Conservation (phyloP, 2,888 invertebrate species). For the Prionchulus punctatus region DNA sequence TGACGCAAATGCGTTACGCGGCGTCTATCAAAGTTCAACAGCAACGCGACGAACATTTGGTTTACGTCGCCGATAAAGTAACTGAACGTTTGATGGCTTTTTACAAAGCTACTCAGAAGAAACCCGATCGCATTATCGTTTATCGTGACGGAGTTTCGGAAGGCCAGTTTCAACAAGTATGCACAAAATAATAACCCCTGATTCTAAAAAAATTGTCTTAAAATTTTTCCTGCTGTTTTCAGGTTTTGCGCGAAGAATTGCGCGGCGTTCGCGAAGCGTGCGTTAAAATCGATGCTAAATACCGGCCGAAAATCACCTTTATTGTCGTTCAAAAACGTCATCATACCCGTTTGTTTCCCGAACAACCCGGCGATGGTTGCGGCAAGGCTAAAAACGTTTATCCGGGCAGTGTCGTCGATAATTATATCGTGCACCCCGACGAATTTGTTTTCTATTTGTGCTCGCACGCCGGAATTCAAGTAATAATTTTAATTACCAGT, state of each 20-base stretch:
- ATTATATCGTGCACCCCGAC: conserved; percentile 16
- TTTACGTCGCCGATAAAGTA: conserved; percentile 9
- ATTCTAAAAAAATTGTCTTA: not conserved
- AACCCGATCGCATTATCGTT: conserved; percentile 20
- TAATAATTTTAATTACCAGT: too few relatives aligned
- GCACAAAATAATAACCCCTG: not conserved
- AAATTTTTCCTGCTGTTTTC: not conserved
- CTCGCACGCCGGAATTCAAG: conserved; percentile 20
- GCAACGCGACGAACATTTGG: conserved; percentile 19
- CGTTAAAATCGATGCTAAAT: conserved; percentile 4
- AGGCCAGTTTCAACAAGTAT: conserved; percentile 16
- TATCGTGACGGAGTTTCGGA: conserved; percentile 23
- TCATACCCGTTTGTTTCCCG: conserved; percentile 18
- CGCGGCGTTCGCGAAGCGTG: conserved; percentile 15
- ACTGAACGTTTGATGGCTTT: conserved; percentile 11
- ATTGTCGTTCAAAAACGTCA: conserved; percentile 25
- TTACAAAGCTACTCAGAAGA: conserved; percentile 5
- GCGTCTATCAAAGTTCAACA: conserved; percentile 57
- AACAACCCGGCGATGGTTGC: conserved; percentile 6
- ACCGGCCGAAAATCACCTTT: conserved; percentile 20
- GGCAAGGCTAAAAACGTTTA: conserved; percentile 16
- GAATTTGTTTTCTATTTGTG: conserved; percentile 24
- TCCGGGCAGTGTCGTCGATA: conserved; percentile 24
- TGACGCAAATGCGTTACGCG: conserved; percentile 21
- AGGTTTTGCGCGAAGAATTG: conserved; percentile 17